Percentiles rank a stretch among this genome's conserved stretches.
These are phyloP conservation scores for Eremobia ochroleuca DNA, from an alignment of 2,888 invertebrate genomes.

Conservation along the genomic window DNA sequence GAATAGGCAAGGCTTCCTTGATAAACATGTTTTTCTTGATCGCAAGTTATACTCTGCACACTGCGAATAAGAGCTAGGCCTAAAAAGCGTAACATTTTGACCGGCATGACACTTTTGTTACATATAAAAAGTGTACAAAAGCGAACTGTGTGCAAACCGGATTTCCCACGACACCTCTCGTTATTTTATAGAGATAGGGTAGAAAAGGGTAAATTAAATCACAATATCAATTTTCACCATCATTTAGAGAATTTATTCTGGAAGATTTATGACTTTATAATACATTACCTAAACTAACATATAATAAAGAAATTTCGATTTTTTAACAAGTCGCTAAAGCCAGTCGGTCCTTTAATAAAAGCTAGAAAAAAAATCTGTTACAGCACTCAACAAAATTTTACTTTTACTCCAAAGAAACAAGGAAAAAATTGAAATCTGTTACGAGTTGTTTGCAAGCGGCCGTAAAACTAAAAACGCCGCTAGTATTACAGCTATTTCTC, in stretches of 20 bases:
- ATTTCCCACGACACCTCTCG: not conserved
- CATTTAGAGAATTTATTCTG: not conserved
- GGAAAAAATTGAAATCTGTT: slow-evolving; percentile 50
- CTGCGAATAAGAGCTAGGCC: no score
- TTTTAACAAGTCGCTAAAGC: not conserved
- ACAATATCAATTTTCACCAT: no score
- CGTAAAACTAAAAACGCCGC: slow-evolving; percentile 48
- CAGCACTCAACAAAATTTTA: slow-evolving; percentile 16
- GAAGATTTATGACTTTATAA: not conserved
- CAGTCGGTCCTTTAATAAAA: not conserved
- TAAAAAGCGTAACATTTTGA: no score
- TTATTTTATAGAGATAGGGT: not conserved
- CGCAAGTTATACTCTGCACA: not conserved
- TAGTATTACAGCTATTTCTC: slow-evolving; percentile 54
- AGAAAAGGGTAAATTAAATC: not conserved
- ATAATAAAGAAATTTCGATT: not conserved
- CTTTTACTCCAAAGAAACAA: slow-evolving; percentile 7
- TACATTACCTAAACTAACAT: no score
- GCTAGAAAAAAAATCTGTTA: not conserved
- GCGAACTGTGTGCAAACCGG: not conserved
- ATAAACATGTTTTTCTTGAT: slow-evolving; percentile 11
- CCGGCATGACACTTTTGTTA: no score
- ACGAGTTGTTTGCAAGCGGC: slow-evolving; percentile 20
- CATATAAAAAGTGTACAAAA: not conserved
- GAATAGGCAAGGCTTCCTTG: not conserved